Base-by-base conservation (phyloP, 2,888 invertebrate genomes). In the Euplexia lucipara region DNA sequence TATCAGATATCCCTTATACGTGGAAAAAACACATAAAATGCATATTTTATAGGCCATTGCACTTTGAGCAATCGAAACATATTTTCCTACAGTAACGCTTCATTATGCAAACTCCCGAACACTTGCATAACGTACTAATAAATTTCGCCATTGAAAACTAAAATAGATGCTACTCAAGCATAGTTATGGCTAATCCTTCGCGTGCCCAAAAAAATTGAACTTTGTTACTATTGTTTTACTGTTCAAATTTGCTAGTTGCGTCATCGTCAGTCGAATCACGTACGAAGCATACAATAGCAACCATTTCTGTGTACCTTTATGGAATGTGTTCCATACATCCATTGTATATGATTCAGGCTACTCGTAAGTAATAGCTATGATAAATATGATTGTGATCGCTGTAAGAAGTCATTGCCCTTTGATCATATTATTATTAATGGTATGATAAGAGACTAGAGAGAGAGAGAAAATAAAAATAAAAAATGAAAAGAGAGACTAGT, bases 101-200 rank as follows among this genome's bases (percentile, higher is more conserved):
- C 45, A 35, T 51, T 32, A 63, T 45, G 26, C 44, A n/a, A 77
- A 59, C 73, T 59, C 37, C 45, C 49, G 47, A 72, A 65, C 78
- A 64, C 65, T 76, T 18, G 77, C 70, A 52, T 61, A 22, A 59
- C 49, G 26, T 16, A 44, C 47, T 41, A 49, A 60, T 73, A 56
- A 78, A 59, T 67, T 48, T 52, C 79, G 61, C 68, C 78, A 81
- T 78, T 78, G 75, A 70, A 78, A 78, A 62, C 74, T 62, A 81
- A 78, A 81, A 78, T 78, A 81, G 79, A 65, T 52, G 44, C 74
- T 30, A 78, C 57, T 44, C 78, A 60, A 72, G 72, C 73, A 60
- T 65, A 57, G 39, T 53, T 57, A 64, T 47, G 44, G 49, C 41
- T 30, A 52, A 44, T 47, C 53, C 67, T 73, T 59, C 22, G 12